Evolutionary conservation across 2,888 invertebrate species (phyloP).

Genomic region (Hyppa rectilinea): DNA sequence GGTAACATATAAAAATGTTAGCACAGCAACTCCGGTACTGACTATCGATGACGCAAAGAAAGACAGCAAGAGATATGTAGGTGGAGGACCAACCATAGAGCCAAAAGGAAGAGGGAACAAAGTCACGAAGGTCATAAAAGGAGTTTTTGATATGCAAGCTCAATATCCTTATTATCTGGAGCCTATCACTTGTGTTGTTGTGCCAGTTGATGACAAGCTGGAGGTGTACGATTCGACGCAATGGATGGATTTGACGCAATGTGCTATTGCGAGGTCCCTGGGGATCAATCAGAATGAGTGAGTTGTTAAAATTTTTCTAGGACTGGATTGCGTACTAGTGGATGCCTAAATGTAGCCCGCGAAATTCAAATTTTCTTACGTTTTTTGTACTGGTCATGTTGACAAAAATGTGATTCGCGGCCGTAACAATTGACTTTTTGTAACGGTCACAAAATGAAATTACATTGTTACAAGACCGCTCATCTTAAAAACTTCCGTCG

Average conservation of each 20-base stretch:
- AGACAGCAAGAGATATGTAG: conserved; percentile 81
- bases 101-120: conserved; percentile 79
- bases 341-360: no score
- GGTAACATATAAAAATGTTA: conserved; percentile 89
- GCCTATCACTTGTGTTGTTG: conserved; percentile 91
- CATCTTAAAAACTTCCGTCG: no score
- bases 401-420: no score
- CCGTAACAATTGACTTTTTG: no score
- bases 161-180: conserved; percentile 96
- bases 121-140: conserved; percentile 88
- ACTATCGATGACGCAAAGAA: conserved; percentile 82
- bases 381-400: no score
- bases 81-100: conserved; percentile 71
- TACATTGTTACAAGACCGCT: no score
- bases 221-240: conserved; percentile 92
- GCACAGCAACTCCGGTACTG: conserved; percentile 75
- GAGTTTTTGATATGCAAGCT: conserved; percentile 90
- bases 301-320: conserved; percentile 70
- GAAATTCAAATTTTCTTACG: no score
- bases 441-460: no score
- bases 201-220: conserved; percentile 93
- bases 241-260: conserved; percentile 92
- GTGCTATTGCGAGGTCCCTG: conserved; percentile 90
- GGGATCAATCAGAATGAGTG: conserved; percentile 91
- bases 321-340: no score